These are phyloP conservation scores for Vidua macroura DNA, from an alignment of 2,113 vertebrate genomes.

Conservation along the genomic window DNA sequence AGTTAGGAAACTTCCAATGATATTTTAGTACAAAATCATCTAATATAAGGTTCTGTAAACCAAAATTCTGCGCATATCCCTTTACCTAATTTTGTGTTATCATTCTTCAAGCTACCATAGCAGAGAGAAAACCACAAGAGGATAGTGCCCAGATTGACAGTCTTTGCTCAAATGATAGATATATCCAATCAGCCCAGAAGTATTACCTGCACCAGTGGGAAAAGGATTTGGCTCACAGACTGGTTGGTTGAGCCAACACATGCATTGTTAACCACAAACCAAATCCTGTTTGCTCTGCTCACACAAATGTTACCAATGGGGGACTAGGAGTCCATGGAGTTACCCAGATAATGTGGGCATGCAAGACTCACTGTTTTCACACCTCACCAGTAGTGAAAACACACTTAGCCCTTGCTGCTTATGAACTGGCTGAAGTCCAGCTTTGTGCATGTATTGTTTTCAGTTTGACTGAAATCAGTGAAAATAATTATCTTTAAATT, in stretches of 20 bases:
- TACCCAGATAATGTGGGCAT: not conserved
- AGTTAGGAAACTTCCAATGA: not conserved
- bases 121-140: not conserved
- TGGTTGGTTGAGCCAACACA: not conserved
- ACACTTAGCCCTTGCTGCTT: not conserved
- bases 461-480: not conserved
- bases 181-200: not conserved
- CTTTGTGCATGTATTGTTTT: not conserved
- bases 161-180: not conserved
- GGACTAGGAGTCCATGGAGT: not conserved
- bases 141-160: not conserved
- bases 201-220: not conserved
- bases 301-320: not conserved
- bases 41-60: not conserved
- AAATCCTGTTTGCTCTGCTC: not conserved
- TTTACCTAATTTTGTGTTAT: not conserved
- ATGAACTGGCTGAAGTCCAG: not conserved
- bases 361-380: not conserved
- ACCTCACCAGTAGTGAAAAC: not conserved
- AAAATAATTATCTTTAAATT: not conserved
- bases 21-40: not conserved
- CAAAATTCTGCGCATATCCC: not conserved
- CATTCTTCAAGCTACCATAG: not conserved
- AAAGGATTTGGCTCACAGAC: not conserved
- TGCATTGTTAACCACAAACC: not conserved